These are phyloP conservation scores for Anolis carolinensis DNA, from an alignment of 2,113 vertebrate genomes.

Conservation along the genomic window DNA sequence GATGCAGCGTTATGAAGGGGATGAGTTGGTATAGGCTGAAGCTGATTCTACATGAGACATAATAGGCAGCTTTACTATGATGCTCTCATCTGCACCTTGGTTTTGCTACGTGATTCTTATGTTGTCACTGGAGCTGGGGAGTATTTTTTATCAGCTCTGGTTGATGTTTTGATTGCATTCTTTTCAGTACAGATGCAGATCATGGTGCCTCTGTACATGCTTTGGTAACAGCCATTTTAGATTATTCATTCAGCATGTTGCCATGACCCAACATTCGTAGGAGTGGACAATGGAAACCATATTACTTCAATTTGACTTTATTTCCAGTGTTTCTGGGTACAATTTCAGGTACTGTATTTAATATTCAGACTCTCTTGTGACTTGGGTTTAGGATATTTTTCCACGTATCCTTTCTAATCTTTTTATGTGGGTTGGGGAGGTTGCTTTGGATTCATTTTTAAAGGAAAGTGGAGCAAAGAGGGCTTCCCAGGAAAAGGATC, in stretches of 20 bases:
- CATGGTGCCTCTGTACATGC: background rate
- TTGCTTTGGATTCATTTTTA: background rate
- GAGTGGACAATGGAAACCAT: background rate
- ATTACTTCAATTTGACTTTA: background rate
- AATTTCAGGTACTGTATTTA: background rate
- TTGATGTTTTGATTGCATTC: background rate
- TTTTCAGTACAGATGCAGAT: background rate
- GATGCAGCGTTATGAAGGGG: too few species aligned
- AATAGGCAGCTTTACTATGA: too few species aligned
- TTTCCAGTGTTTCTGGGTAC: too few species aligned
- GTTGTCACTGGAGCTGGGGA: background rate
- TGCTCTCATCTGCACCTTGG: background rate
- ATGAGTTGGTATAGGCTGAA: too few species aligned
- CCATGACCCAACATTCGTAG: too few species aligned
- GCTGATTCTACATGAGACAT: too few species aligned
- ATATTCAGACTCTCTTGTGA: background rate
- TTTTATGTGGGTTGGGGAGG: background rate
- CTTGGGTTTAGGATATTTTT: background rate
- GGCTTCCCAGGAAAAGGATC: background rate
- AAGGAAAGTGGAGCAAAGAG: background rate
- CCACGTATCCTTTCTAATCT: background rate
- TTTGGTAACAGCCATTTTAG: background rate
- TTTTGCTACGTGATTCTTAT: background rate
- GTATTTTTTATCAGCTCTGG: background rate
- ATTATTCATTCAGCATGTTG: background rate